phyloP scores from a whole-genome alignment of 2,797 vertebrate genomes.

The Cossypha heuglini region DNA sequence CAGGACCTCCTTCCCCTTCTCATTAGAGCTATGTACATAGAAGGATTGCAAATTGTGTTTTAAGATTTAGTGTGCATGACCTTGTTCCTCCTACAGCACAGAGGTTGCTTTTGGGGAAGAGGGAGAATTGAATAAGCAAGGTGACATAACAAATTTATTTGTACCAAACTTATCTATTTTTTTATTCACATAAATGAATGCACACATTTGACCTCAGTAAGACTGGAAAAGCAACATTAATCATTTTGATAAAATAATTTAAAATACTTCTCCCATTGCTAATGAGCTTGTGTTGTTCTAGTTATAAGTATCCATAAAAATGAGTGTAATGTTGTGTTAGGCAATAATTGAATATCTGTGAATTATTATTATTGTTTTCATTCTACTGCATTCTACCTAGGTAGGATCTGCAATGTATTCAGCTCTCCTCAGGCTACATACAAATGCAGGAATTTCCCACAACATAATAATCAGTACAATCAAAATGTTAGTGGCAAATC shows the following conservation, averaged over 20 bases:
- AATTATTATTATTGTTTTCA: constrained; percentile 34
- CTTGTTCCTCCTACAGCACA: background rate
- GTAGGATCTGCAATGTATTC: background rate
- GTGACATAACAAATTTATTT: background rate
- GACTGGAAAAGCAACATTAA: background rate
- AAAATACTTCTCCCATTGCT: background rate
- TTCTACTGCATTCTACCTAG: background rate
- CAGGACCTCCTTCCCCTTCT: background rate
- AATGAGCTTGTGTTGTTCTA: constrained; percentile 9
- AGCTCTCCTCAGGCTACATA: background rate
- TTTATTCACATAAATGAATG: background rate
- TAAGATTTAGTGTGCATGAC: background rate
- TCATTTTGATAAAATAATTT: constrained; percentile 25
- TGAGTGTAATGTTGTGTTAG: background rate
- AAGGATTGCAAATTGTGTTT: background rate
- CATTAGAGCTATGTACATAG: background rate
- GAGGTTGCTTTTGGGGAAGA: background rate
- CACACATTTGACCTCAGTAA: background rate
- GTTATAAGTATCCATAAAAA: constrained; percentile 33
- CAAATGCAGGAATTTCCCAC: background rate
- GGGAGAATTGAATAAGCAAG: background rate
- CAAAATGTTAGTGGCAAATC: background rate
- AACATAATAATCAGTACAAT: background rate
- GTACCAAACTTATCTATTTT: background rate
- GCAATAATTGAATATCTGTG: constrained; percentile 39